Conservation (phyloP, 2,888 invertebrate species). For the Dolichomitus sp. region DNA sequence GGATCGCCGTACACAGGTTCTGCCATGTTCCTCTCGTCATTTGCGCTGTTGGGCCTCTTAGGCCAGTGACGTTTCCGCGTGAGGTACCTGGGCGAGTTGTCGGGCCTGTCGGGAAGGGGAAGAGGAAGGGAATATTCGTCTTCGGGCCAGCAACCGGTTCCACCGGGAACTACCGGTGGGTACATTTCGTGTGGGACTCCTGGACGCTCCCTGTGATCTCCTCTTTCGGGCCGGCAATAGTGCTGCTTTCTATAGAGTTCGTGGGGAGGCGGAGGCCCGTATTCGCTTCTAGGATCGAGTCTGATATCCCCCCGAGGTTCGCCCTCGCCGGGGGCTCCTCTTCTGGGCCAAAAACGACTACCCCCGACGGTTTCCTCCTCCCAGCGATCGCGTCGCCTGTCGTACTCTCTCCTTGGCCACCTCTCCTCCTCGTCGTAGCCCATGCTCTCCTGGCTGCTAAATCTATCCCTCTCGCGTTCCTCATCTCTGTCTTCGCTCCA, state of each 20-base stretch:
- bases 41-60: conserved; percentile 84
- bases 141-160: conserved; percentile 69
- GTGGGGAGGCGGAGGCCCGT: conserved; percentile 53
- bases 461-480: conserved; percentile 85
- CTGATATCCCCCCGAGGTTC: conserved; percentile 51
- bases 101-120: conserved; percentile 74
- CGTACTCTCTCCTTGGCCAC: conserved; percentile 81
- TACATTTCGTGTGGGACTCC: conserved; percentile 74
- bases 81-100: conserved; percentile 81
- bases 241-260: conserved; percentile 76
- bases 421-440: conserved; percentile 86
- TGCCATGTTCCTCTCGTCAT: conserved; percentile 79
- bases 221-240: conserved; percentile 78
- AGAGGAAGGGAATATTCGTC: conserved; percentile 80
- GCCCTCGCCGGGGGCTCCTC: conserved; percentile 73
- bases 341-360: conserved; percentile 80
- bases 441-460: conserved; percentile 85
- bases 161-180: conserved; percentile 72
- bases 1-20: conserved; percentile 81
- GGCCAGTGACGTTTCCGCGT: conserved; percentile 83
- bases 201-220: conserved; percentile 70
- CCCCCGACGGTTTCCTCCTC: conserved; percentile 86
- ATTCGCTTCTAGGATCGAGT: conserved; percentile 52
- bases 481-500: conserved; percentile 85
- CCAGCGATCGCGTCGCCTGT: conserved; percentile 78